These are phyloP conservation scores for Caenorhabditis inopinata DNA, from an alignment of 1,140 invertebrate species.

Conservation along the genomic window DNA sequence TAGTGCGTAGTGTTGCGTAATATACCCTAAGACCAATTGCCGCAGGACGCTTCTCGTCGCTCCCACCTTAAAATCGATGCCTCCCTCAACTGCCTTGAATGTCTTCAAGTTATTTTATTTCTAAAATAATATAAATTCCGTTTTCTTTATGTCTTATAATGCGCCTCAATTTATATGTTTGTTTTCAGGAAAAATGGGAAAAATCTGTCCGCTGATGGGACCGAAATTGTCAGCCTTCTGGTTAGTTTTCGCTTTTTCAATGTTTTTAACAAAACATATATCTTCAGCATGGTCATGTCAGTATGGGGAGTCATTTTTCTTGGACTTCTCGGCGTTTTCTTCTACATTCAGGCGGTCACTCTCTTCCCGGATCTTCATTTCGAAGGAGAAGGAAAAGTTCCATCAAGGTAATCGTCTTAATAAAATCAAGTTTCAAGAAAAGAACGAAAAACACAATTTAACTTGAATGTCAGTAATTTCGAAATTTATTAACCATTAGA, in stretches of 20 bases:
- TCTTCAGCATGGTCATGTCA: constrained; percentile 65
- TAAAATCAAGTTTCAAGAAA: background rate
- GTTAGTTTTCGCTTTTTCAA: constrained; percentile 48
- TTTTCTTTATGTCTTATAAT: too few relatives aligned
- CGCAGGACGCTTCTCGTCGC: background rate
- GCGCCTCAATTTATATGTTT: too few relatives aligned
- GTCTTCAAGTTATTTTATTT: too few relatives aligned
- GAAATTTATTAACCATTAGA: too few relatives aligned
- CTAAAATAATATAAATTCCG: too few relatives aligned
- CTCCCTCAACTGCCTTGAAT: too few relatives aligned
- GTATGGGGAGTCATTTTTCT: constrained; percentile 66
- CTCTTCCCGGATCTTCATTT: constrained; percentile 64
- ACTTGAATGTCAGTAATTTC: too few relatives aligned
- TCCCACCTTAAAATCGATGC: background rate
- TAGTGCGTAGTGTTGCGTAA: constrained; percentile 14
- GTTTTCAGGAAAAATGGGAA: constrained; percentile 52
- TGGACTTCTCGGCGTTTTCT: constrained; percentile 64
- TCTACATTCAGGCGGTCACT: constrained; percentile 62
- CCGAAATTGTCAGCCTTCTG: constrained; percentile 66
- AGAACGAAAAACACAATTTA: background rate
- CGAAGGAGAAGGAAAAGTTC: constrained; percentile 43
- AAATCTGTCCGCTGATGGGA: constrained; percentile 63
- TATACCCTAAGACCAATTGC: background rate
- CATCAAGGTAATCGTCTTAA: background rate
- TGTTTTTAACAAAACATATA: background rate